Evolutionary conservation across 92 coral and sea anemone genomes (phyloP).

Genomic region (Actinernus sp.): DNA sequence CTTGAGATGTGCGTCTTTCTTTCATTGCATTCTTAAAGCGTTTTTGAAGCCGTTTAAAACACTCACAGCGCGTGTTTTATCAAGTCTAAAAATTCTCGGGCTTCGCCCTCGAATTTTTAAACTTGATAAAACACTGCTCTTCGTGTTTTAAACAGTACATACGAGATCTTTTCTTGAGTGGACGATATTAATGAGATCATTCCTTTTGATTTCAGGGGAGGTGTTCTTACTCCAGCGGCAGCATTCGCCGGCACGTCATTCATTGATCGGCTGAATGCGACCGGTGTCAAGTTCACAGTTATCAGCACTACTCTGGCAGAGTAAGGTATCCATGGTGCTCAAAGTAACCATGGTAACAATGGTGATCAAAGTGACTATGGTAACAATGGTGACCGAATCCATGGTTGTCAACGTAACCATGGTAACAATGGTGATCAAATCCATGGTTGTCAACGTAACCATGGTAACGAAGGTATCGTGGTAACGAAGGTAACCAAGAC

Average conservation of each 20-base stretch:
- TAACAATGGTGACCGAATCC: not conserved
- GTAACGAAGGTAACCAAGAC: too few species aligned
- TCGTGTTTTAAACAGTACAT: too few species aligned
- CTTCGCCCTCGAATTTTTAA: too few species aligned
- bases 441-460: not conserved
- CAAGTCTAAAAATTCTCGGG: too few species aligned
- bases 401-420: not conserved
- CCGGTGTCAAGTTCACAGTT: slow-evolving; percentile 87
- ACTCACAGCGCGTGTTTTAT: too few species aligned
- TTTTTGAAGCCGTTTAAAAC: too few species aligned
- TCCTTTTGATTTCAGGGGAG: slow-evolving; percentile 74
- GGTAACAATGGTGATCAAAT: not conserved
- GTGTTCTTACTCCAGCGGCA: slow-evolving; percentile 96
- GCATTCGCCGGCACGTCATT: slow-evolving; percentile 90
- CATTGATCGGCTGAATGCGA: slow-evolving; percentile 85
- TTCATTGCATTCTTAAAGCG: too few species aligned
- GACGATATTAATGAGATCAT: not conserved
- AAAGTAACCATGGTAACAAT: not conserved
- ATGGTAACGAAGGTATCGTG: too few species aligned
- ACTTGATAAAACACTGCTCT: too few species aligned
- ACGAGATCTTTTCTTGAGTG: too few species aligned
- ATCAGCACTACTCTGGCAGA: slow-evolving; percentile 70
- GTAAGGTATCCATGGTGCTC: slow-evolving; percentile 5
- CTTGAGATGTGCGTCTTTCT: too few species aligned
- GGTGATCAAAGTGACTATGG: not conserved